phyloP scores from a whole-genome alignment of 2,797 vertebrate species.

The Lepus townsendii region DNA sequence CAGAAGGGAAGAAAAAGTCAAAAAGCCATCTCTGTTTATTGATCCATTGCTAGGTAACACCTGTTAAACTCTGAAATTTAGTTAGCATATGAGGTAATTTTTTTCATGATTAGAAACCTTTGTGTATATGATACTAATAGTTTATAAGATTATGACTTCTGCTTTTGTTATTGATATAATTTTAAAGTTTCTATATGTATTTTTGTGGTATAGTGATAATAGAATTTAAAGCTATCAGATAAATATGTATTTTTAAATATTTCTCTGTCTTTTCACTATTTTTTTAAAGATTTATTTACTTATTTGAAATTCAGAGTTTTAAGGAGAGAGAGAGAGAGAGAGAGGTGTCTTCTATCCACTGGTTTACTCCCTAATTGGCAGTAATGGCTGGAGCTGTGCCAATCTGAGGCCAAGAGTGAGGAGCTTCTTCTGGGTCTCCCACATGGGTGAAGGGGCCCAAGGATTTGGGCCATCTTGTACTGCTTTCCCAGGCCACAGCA shows the following conservation, averaged over 20 bases:
- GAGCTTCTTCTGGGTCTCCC: too few relatives aligned
- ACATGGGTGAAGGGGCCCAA: too few relatives aligned
- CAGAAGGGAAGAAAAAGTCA: slow-evolving; percentile 16
- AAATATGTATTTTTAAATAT: background rate
- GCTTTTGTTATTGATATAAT: slow-evolving; percentile 37
- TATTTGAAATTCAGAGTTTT: too few relatives aligned
- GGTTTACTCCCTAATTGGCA: too few relatives aligned
- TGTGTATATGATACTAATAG: background rate
- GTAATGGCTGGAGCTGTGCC: too few relatives aligned
- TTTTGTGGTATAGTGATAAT: slow-evolving; percentile 27
- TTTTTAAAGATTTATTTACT: too few relatives aligned
- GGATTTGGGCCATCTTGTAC: too few relatives aligned
- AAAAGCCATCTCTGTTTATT: background rate
- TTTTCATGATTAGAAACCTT: slow-evolving; percentile 34
- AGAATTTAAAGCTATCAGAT: slow-evolving; percentile 33
- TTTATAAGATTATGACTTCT: slow-evolving; percentile 53
- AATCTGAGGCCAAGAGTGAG: too few relatives aligned
- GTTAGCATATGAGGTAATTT: slow-evolving; percentile 27
- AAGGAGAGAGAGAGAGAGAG: too few relatives aligned
- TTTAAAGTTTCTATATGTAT: background rate
- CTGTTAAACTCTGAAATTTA: slow-evolving; percentile 40
- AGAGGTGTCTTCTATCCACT: too few relatives aligned
- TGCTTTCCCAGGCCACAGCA: too few relatives aligned
- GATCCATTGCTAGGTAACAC: slow-evolving; percentile 34
- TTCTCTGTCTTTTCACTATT: too few relatives aligned